Conservation (phyloP, 2,888 invertebrate species). For the Leptinotarsa tumamoca region DNA sequence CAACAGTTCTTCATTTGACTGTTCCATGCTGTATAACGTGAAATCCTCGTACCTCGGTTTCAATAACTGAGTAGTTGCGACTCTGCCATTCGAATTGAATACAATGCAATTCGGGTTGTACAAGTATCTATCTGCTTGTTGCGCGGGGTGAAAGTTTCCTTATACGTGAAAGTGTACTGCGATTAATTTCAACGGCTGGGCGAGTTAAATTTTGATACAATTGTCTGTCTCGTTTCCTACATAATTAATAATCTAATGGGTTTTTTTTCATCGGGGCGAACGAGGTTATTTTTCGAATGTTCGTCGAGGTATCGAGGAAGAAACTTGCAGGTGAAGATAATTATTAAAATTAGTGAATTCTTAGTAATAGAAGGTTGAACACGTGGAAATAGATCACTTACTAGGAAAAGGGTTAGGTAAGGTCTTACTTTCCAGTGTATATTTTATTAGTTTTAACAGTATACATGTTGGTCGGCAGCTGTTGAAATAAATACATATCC, state of each 20-base stretch:
- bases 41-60: not conserved
- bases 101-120: constrained; percentile 9
- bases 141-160: constrained; percentile 12
- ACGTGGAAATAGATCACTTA: no score
- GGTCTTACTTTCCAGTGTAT: no score
- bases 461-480: no score
- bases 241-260: not conserved
- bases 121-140: no score
- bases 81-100: not conserved
- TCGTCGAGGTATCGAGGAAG: not conserved
- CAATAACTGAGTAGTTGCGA: not conserved
- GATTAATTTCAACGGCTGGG: constrained; percentile 2
- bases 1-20: no score
- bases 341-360: not conserved
- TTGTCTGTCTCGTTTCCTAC: not conserved
- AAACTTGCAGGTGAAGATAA: not conserved
- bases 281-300: not conserved
- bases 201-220: not conserved
- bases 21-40: not conserved
- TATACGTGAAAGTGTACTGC: not conserved
- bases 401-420: no score
- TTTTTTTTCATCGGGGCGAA: not conserved
- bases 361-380: no score
- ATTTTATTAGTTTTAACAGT: no score
- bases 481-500: no score